Percentiles rank a stretch among this genome's conserved stretches.
These are phyloP conservation scores for Mungos mungo DNA, from an alignment of 2,113 vertebrate species.

Conservation along the genomic window DNA sequence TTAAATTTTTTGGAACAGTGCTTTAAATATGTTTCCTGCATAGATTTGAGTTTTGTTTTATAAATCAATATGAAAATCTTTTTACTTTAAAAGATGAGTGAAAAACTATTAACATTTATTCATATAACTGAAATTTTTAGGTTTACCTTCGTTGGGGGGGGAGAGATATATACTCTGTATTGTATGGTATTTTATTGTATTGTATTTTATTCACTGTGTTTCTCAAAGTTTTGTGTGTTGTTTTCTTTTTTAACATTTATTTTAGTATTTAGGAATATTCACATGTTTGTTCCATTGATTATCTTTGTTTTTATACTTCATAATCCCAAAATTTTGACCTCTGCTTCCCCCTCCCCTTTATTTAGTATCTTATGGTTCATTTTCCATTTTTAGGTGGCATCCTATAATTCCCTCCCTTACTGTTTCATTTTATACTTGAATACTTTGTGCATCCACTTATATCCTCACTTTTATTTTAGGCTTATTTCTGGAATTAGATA, in stretches of 20 bases:
- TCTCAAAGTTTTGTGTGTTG: neutral
- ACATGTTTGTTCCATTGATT: neutral
- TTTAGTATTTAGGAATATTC: neutral
- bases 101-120: neutral
- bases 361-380: neutral
- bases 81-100: neutral
- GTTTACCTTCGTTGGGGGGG: neutral
- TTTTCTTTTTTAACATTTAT: neutral
- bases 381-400: neutral
- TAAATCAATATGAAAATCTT: neutral
- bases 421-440: neutral
- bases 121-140: neutral
- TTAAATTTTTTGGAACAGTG: neutral
- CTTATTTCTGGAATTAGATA: neutral
- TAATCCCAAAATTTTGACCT: neutral
- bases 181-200: neutral
- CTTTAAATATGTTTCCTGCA: neutral
- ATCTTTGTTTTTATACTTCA: neutral
- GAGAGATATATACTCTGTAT: neutral
- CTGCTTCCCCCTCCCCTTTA: neutral
- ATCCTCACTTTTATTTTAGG: neutral
- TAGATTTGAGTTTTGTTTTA: neutral
- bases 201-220: neutral
- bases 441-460: neutral
- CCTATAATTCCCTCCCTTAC: neutral